A percentile compares a stretch with the other conserved stretches of the same genome.
phyloP scores from a whole-genome alignment of 2,888 invertebrate species.

The Chloroclysta siterata region DNA sequence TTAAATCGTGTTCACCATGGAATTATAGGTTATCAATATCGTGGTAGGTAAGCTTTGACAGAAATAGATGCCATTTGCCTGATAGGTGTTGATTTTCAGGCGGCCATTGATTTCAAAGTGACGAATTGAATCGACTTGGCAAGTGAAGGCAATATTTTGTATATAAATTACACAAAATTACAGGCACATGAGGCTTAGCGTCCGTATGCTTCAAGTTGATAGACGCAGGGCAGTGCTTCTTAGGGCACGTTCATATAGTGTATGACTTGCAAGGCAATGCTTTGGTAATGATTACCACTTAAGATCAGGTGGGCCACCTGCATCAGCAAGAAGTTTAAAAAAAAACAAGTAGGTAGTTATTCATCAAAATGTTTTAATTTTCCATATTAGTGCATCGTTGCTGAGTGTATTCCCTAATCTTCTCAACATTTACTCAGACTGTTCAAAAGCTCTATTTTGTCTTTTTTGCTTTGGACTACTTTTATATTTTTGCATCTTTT shows the following conservation, averaged over 20 bases:
- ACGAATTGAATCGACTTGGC: constrained; percentile 2
- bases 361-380: not conserved
- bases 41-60: constrained; percentile 20
- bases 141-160: not conserved
- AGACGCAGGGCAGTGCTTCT: too few relatives aligned
- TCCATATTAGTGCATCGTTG: too few relatives aligned
- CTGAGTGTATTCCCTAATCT: too few relatives aligned
- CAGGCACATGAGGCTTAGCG: too few relatives aligned
- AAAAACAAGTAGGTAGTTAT: not conserved
- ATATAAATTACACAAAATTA: too few relatives aligned
- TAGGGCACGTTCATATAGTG: too few relatives aligned
- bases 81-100: constrained; percentile 29
- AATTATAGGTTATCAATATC: constrained; percentile 38
- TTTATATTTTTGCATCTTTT: not conserved
- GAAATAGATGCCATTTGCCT: constrained; percentile 28
- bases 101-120: constrained; percentile 12
- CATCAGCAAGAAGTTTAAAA: too few relatives aligned
- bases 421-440: not conserved
- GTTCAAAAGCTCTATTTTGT: not conserved
- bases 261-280: too few relatives aligned
- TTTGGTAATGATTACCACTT: too few relatives aligned
- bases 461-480: not conserved
- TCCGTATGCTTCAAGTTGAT: too few relatives aligned
- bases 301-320: too few relatives aligned
- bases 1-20: constrained; percentile 37